Base-by-base conservation (phyloP, 2,888 invertebrate genomes). In the Liopterus haemorrhoidalis region DNA sequence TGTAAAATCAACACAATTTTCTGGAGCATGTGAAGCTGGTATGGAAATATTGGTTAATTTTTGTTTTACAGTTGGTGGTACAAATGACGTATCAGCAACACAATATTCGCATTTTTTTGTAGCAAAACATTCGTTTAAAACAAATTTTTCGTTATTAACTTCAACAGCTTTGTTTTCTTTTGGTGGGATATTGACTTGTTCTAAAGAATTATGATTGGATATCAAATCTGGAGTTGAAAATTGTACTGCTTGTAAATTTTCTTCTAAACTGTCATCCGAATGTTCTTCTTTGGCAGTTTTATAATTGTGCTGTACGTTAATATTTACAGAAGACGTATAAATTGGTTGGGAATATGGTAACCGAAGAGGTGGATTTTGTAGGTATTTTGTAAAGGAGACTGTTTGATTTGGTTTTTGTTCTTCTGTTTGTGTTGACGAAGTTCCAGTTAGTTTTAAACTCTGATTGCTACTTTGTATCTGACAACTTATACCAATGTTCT, bases 261-360 rank as follows among this genome's bases (percentile, higher is more conserved):
- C 61, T 24, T 70, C 70, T 43, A 68, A 58, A 56, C 70, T 72
- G 52, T 78, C 75, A 50, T 73, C 75, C 12, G 76, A 75, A 63
- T 70, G 64, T 4, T 45, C 45, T 22, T 32, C 38, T 19, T 39
- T 38, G 19, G 19, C 31, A 5, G 21, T 31, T 2, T 31, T 25
- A 25, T 72, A 76, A 36, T 71, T 67, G 51, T 76, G 76, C 1
- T 75, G 73, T 52, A 78, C 76, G 55, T 76, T 78, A 42, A 79
- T 78, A 51, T 74, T 77, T 30, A 79, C 73, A 2, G 76, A 65
- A 27, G 74, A 70, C 9, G 72, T 62, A 33, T 65, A 59, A 50
- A 66, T 63, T 27, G 72, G 70, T 48, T 66, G 60, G 19, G 39
- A 59, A 38, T 49, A 51, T 45, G 54, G 57, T 15, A 39, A 25